phyloP scores from a whole-genome alignment of 2,113 vertebrate species.

The Chlorocebus sabaeus region DNA sequence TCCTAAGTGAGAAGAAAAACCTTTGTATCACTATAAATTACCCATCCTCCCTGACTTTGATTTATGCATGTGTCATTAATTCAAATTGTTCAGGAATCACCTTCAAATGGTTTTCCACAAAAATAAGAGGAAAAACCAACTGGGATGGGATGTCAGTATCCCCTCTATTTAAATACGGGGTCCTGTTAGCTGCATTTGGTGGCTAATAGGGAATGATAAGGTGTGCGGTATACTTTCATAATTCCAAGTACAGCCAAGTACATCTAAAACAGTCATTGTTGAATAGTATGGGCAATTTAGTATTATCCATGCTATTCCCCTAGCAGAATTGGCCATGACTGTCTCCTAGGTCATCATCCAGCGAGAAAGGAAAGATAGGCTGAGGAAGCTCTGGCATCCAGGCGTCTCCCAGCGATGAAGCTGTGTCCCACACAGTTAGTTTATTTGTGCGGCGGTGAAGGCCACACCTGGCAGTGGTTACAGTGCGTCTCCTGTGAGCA shows the following conservation, averaged over 20 bases:
- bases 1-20: not conserved
- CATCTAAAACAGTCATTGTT: not conserved
- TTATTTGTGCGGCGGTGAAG: conserved; percentile 50
- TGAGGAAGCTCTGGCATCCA: conserved; percentile 46
- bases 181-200: not conserved
- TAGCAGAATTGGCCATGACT: not conserved
- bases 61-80: not conserved
- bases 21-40: not conserved
- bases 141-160: not conserved
- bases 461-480: conserved; percentile 75
- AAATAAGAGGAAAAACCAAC: not conserved
- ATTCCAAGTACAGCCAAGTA: not conserved
- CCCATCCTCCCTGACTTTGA: not conserved
- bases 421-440: not conserved
- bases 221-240: not conserved
- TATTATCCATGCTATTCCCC: not conserved
- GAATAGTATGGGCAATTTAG: not conserved
- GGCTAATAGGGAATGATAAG: not conserved
- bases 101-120: not conserved
- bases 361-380: conserved; percentile 61
- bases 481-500: conserved; percentile 38
- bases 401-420: conserved; percentile 35
- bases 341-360: not conserved
- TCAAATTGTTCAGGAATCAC: not conserved
- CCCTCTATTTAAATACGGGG: not conserved